Base-by-base conservation (phyloP, 2,888 invertebrate genomes). In the Geotrupes spiniger region DNA sequence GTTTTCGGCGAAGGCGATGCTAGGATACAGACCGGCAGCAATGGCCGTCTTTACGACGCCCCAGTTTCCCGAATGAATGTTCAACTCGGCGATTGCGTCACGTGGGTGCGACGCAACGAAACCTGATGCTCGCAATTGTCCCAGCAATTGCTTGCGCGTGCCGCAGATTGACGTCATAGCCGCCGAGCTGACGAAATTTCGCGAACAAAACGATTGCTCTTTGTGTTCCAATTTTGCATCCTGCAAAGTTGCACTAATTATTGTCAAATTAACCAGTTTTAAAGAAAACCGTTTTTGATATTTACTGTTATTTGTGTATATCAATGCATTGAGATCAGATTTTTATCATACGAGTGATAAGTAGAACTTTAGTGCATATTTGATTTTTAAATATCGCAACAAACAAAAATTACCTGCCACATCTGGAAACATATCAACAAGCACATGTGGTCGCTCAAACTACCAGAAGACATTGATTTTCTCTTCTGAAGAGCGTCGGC, bases 91-190 rank as follows among this genome's bases (percentile, higher is more conserved):
- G 51, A 91, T 85, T 62, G 87, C 87, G 2, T 78, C 78, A 0
- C 79, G 73, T 1, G 80, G 80, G 41, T 79, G 69, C 0, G 81
- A 53, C 71, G 81, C 78, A 1, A 92, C 85, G 61, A 92, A 85
- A 2, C 88, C 85, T 1, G 87, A 76, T 0, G 84, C 84, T 39
- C 88, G 74, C 2, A 96, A 74, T 64, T 94, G 89, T 0, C 89
- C 89, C 25, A 93, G 74, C 17, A 97, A 75, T 63, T 93, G 92
- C 0, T 85, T 79, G 15, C 95, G 81, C 64, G 92, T 89, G 1
- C 89, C 89, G 8, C 86, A 82, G 17, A 97, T 87, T 82, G 91
- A 88, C 65, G 93, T 92, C 91, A 98, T 92, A 0, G 89, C 85
- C 0, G 89, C 84, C 0, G 84, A 78, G 28, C 88, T 88, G 43